A percentile compares a stretch with the other conserved stretches of the same genome.
phyloP scores from a whole-genome alignment of 2,797 vertebrate genomes.

The Macrochelys suwanniensis region DNA sequence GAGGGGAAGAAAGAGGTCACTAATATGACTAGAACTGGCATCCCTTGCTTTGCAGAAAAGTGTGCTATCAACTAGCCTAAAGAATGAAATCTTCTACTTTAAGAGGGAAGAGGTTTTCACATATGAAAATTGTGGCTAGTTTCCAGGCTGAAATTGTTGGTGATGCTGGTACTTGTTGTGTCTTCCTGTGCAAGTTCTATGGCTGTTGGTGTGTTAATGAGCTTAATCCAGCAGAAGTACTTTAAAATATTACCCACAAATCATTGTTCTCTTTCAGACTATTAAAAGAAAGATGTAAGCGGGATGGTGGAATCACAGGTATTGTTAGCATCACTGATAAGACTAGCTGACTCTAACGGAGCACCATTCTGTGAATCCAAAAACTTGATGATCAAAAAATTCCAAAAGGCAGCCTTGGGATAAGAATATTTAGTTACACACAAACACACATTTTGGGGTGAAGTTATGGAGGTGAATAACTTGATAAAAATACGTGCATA shows the following conservation, averaged over 20 bases:
- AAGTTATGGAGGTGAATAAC: conserved; percentile 54
- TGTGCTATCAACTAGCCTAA: background rate
- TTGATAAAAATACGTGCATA: background rate
- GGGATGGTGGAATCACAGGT: background rate
- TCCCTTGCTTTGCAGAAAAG: background rate
- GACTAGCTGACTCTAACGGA: conserved; percentile 4
- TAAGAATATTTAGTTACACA: conserved; percentile 26
- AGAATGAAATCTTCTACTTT: accelerated
- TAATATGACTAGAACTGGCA: background rate
- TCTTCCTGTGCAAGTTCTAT: background rate
- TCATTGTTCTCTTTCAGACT: background rate
- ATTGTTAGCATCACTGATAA: background rate
- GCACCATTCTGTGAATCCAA: background rate
- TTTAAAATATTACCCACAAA: background rate
- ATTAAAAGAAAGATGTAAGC: background rate
- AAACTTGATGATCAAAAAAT: conserved; percentile 20
- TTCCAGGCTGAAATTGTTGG: background rate
- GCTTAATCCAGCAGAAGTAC: background rate
- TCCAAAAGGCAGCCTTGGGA: background rate
- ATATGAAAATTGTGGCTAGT: conserved; percentile 35
- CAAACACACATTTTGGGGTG: background rate
- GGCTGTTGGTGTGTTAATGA: background rate
- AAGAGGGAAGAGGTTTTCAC: background rate
- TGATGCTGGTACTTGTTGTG: background rate
- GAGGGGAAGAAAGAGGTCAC: background rate